These are phyloP conservation scores for Eupithecia exiguata DNA, from an alignment of 2,888 invertebrate species.

Conservation along the genomic window DNA sequence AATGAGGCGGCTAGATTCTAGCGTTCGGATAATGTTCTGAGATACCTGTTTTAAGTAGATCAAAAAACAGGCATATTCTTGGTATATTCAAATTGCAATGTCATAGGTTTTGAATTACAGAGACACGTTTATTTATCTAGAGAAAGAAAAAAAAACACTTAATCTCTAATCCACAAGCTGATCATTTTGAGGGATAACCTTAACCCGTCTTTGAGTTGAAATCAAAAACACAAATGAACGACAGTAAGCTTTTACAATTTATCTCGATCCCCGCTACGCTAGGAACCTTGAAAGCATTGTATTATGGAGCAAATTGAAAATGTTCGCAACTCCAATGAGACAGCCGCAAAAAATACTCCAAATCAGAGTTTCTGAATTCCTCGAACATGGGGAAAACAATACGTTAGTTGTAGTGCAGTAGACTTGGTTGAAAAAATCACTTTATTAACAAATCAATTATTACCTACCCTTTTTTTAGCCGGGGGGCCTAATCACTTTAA, in stretches of 20 bases:
- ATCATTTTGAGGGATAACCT: background rate
- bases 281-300: slow-evolving; percentile 24
- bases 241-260: slow-evolving; percentile 17
- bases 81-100: background rate
- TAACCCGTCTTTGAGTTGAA: background rate
- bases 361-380: slow-evolving; percentile 49
- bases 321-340: slow-evolving; percentile 36
- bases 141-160: background rate
- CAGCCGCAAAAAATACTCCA: slow-evolving; percentile 44
- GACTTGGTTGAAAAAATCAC: background rate
- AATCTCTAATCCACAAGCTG: background rate
- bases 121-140: background rate
- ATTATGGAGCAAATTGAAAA: slow-evolving; percentile 37
- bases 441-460: background rate
- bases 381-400: slow-evolving; percentile 61
- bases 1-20: background rate
- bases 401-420: slow-evolving; percentile 51
- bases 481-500: no score
- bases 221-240: background rate
- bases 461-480: no score
- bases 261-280: slow-evolving; percentile 5
- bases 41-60: background rate
- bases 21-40: background rate
- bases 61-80: background rate
- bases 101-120: background rate